These are phyloP conservation scores for Neoaliturus tenellus DNA, from an alignment of 2,888 invertebrate species.

Conservation along the genomic window DNA sequence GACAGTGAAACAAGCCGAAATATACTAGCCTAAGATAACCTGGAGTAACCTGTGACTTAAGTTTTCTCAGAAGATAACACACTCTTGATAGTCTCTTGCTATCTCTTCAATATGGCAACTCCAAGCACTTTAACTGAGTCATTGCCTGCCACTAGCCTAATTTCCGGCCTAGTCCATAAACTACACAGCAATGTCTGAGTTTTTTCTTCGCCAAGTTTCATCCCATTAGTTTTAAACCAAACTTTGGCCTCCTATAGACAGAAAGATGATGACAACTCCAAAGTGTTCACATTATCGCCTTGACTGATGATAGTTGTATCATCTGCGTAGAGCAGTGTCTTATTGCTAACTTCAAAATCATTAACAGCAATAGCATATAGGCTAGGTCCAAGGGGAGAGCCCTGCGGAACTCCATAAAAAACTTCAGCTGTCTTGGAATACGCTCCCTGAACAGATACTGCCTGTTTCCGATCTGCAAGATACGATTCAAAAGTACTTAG, in stretches of 20 bases:
- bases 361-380: neutral
- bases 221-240: too few species aligned
- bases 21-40: neutral
- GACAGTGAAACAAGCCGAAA: neutral
- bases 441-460: too few species aligned
- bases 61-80: neutral
- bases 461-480: too few species aligned
- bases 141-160: neutral
- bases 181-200: neutral
- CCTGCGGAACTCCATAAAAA: too few species aligned
- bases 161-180: too few species aligned
- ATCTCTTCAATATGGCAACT: neutral
- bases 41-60: neutral
- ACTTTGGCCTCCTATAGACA: too few species aligned
- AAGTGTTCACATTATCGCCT: neutral
- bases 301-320: too few species aligned
- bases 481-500: too few species aligned
- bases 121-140: neutral
- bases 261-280: too few species aligned
- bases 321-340: too few species aligned
- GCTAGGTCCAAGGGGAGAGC: neutral
- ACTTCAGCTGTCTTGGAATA: too few species aligned
- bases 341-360: too few species aligned
- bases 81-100: neutral
- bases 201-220: neutral